phyloP scores from a whole-genome alignment of 2,888 invertebrate genomes.

The Rhimphoctona megacephalus region DNA sequence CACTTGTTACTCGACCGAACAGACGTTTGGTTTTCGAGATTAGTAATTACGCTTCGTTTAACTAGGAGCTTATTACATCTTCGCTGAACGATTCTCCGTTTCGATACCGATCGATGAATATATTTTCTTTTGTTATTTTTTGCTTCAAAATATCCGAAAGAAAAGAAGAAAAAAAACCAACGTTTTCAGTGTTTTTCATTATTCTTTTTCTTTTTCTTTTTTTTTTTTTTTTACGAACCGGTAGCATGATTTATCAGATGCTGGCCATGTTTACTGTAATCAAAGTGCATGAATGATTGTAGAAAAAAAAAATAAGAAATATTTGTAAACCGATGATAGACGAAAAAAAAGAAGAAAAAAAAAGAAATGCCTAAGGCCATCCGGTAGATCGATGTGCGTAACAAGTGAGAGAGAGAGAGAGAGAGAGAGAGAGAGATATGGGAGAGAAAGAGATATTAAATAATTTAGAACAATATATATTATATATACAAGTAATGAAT shows the following conservation, averaged over 20 bases:
- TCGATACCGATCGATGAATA: conserved; percentile 34
- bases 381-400: conserved; percentile 70
- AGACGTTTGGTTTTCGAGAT: conserved; percentile 53
- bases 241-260: conserved; percentile 66
- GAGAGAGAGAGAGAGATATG: conserved; percentile 64
- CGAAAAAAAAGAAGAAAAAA: conserved; percentile 40
- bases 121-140: conserved; percentile 41
- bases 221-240: conserved; percentile 38
- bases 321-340: conserved; percentile 64
- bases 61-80: conserved; percentile 44
- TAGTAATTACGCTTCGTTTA: conserved; percentile 55
- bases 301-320: conserved; percentile 50
- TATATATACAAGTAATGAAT: conserved; percentile 69
- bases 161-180: conserved; percentile 40
- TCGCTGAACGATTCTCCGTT: conserved; percentile 48
- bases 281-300: conserved; percentile 71
- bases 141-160: conserved; percentile 38
- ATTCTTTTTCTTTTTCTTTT: conserved; percentile 30
- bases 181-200: conserved; percentile 42
- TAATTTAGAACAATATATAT: conserved; percentile 71
- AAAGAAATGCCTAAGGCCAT: conserved; percentile 70
- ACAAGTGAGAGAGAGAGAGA: conserved; percentile 68
- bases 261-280: conserved; percentile 64
- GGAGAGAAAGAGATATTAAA: conserved; percentile 72
- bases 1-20: conserved; percentile 58